Conservation (phyloP, 2,888 invertebrate genomes). For the Epistrophe grossulariae region DNA sequence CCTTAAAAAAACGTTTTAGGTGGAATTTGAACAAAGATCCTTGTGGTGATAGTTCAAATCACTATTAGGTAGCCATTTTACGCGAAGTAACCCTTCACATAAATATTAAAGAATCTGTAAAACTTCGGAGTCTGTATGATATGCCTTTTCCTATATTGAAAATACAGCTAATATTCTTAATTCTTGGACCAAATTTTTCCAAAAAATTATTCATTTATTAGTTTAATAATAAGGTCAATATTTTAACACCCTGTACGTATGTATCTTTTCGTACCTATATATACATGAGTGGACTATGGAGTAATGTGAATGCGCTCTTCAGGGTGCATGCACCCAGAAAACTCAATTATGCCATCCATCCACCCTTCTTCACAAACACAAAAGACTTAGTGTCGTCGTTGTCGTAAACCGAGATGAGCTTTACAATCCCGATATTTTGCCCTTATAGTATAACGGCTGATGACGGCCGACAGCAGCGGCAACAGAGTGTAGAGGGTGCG, state of each 20-base stretch:
- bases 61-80: too few species aligned
- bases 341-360: conserved; percentile 68
- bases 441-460: conserved; percentile 5
- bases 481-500: background rate
- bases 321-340: conserved; percentile 69
- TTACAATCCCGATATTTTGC: conserved; percentile 43
- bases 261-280: background rate
- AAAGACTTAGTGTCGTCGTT: conserved; percentile 47
- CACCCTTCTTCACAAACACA: conserved; percentile 56
- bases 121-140: too few species aligned
- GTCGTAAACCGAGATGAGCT: conserved; percentile 60
- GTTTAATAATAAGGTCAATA: too few species aligned
- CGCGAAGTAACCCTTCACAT: too few species aligned
- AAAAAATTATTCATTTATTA: too few species aligned
- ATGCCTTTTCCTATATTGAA: too few species aligned
- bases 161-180: too few species aligned
- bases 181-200: too few species aligned
- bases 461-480: background rate
- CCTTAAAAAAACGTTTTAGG: too few species aligned
- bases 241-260: conserved; percentile 12
- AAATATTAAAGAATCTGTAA: too few species aligned
- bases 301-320: conserved; percentile 46
- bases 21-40: too few species aligned
- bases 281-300: conserved; percentile 30
- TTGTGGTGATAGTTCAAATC: too few species aligned